Conservation (phyloP, 1,140 invertebrate genomes). For the Aleiodes sp. region DNA sequence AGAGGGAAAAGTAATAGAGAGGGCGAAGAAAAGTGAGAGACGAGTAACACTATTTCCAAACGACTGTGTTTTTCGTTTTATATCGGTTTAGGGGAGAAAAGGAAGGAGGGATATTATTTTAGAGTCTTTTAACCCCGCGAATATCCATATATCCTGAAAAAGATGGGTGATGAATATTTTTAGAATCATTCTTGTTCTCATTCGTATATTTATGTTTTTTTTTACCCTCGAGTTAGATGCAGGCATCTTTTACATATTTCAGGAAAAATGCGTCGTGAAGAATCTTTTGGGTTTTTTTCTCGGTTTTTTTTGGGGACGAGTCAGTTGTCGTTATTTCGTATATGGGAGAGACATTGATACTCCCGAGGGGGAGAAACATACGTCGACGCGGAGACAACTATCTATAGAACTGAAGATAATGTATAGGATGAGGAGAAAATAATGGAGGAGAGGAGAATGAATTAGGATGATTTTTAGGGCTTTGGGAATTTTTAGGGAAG, state of each 20-base stretch:
- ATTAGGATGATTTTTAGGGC: background rate
- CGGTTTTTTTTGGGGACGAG: background rate
- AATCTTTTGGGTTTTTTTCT: background rate
- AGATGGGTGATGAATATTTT: constrained; percentile 12
- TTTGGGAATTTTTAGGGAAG: too few relatives aligned
- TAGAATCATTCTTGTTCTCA: constrained; percentile 1
- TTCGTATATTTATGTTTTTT: background rate
- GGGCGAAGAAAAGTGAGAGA: background rate
- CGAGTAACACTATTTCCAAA: background rate
- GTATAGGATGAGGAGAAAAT: too few relatives aligned
- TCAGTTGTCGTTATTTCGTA: constrained; percentile 7
- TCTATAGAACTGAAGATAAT: constrained; percentile 10
- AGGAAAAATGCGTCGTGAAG: constrained; percentile 11
- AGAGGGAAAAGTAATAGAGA: background rate
- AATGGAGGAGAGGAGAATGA: background rate
- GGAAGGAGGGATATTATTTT: background rate
- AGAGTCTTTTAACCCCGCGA: constrained; percentile 15
- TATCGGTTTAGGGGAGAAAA: constrained; percentile 1
- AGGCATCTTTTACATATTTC: constrained; percentile 12
- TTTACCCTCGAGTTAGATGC: background rate
- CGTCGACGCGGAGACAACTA: constrained; percentile 3
- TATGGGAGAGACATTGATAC: background rate
- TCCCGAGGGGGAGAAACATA: background rate
- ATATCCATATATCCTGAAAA: constrained; percentile 14
- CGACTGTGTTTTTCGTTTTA: constrained; percentile 16